Evolutionary conservation across 2,113 vertebrate species (phyloP).

Genomic region (Cacatua alba): DNA sequence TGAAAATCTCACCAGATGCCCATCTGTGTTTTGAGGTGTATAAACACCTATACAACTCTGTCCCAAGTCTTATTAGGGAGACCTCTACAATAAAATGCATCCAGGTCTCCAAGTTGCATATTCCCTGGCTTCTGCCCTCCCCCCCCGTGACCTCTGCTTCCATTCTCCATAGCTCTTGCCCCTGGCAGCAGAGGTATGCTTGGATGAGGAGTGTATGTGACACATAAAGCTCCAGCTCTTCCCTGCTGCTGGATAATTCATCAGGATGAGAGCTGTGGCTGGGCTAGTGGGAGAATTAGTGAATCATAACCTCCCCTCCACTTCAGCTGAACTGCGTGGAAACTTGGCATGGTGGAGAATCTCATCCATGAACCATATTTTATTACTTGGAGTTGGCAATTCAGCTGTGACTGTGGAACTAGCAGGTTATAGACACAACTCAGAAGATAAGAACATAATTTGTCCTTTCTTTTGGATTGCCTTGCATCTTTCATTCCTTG

Average conservation of each 20-base stretch:
- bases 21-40: not conserved
- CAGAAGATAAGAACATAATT: not conserved
- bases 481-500: not conserved
- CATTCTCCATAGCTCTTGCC: not conserved
- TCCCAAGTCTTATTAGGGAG: not conserved
- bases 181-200: not conserved
- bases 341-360: slow-evolving; percentile 18
- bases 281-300: not conserved
- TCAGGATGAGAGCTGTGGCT: not conserved
- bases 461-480: not conserved
- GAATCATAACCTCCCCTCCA: not conserved
- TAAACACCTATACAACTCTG: not conserved
- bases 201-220: not conserved
- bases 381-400: slow-evolving; percentile 27
- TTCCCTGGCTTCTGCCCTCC: not conserved
- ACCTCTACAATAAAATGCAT: not conserved
- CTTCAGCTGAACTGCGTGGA: slow-evolving; percentile 26
- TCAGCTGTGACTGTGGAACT: not conserved
- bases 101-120: not conserved
- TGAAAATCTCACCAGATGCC: not conserved
- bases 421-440: not conserved
- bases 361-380: not conserved
- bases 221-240: not conserved
- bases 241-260: not conserved
- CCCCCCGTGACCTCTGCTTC: not conserved